These are phyloP conservation scores for Lepus europaeus DNA, from an alignment of 2,113 vertebrate species.

Conservation along the genomic window DNA sequence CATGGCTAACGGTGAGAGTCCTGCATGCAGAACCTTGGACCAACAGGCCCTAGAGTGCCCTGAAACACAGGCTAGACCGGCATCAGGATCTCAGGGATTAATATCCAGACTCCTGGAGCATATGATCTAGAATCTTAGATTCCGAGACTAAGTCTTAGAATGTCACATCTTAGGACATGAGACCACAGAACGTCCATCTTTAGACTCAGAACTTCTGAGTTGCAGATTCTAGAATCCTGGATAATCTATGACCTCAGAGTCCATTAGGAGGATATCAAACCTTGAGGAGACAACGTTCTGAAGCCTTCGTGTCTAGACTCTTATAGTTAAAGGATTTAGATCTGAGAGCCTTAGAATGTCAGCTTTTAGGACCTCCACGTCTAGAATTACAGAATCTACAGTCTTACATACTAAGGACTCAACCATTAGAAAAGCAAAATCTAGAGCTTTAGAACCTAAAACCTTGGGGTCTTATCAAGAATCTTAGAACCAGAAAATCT, in stretches of 20 bases:
- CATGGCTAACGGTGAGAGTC: conserved; percentile 3
- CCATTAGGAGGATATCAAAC: conserved; percentile 50
- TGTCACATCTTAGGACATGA: conserved; percentile 37
- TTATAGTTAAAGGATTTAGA: conserved; percentile 8
- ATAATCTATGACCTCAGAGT: conserved; percentile 11
- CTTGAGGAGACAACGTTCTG: conserved; percentile 58
- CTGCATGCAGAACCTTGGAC: conserved; percentile 31
- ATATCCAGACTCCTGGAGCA: conserved; percentile 53
- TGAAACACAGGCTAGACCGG: conserved; percentile 46
- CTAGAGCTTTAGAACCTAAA: conserved; percentile 24
- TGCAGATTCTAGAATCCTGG: conserved; percentile 54
- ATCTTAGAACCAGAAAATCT: conserved; percentile 57
- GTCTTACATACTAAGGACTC: neutral
- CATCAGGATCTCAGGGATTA: conserved; percentile 60
- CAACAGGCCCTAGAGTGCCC: neutral
- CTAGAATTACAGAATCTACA: conserved; percentile 55
- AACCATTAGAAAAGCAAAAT: conserved; percentile 56
- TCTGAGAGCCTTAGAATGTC: conserved; percentile 24
- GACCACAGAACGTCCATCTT: conserved; percentile 41
- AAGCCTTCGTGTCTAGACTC: neutral
- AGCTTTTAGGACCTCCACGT: conserved; percentile 37
- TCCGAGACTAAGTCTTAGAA: conserved; percentile 64
- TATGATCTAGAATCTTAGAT: conserved; percentile 47
- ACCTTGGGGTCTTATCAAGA: neutral
- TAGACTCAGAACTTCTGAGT: conserved; percentile 48